Conservation (phyloP, 2,888 invertebrate genomes). For the Epinotia demarniana region DNA sequence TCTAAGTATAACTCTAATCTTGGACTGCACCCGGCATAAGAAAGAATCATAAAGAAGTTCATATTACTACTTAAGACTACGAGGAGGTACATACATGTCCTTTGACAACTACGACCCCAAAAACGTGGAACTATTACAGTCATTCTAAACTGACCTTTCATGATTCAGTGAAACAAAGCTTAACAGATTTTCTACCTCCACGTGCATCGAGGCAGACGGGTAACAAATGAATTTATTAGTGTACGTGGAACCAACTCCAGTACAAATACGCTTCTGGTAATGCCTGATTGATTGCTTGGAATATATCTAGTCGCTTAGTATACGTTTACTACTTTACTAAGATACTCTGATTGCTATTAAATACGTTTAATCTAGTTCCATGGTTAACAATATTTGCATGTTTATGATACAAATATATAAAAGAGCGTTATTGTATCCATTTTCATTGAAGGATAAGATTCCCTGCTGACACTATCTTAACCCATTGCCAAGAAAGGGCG, state of each 20-base stretch:
- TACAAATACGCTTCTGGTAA: slow-evolving; percentile 21
- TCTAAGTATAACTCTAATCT: too few relatives aligned
- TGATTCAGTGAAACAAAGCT: slow-evolving; percentile 18
- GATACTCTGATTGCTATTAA: not conserved
- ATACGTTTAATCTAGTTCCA: not conserved
- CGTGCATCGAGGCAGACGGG: slow-evolving; percentile 14
- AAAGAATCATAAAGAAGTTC: slow-evolving; percentile 8
- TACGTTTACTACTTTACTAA: slow-evolving; percentile 6
- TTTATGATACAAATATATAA: not conserved
- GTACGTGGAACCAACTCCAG: slow-evolving; percentile 23
- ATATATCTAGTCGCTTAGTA: not conserved
- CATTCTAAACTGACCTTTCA: slow-evolving; percentile 20
- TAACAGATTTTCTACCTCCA: slow-evolving; percentile 1
- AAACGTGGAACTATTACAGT: not conserved
- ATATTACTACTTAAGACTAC: not conserved
- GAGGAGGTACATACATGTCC: too few relatives aligned
- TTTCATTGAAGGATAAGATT: not conserved
- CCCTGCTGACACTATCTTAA: not conserved
- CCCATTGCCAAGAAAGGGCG: not conserved
- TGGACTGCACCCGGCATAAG: slow-evolving; percentile 1
- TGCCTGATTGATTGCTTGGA: slow-evolving; percentile 15
- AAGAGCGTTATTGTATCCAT: not conserved
- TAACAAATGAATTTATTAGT: slow-evolving; percentile 39
- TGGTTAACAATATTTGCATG: not conserved
- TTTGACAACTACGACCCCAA: too few relatives aligned